phyloP scores from a whole-genome alignment of 2,888 invertebrate species.

The Clistopyga incitator region DNA sequence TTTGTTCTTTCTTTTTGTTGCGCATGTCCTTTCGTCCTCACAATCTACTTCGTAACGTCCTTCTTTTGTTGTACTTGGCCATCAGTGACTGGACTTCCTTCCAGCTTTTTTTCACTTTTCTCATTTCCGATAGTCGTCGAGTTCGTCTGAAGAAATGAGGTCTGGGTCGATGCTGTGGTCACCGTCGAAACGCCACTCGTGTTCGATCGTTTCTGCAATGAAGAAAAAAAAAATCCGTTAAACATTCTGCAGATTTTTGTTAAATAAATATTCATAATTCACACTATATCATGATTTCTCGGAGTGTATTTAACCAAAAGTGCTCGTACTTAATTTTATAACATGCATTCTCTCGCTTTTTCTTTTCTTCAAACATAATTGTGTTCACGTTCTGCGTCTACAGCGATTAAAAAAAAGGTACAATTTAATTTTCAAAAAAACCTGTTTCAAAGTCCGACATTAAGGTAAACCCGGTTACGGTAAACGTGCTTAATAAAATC shows the following conservation, averaged over 20 bases:
- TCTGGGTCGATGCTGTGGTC: slow-evolving; percentile 29
- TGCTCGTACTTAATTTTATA: too few relatives aligned
- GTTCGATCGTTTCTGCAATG: slow-evolving; percentile 62
- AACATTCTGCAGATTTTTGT: slow-evolving; percentile 9
- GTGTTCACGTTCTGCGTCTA: too few relatives aligned
- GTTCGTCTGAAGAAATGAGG: slow-evolving; percentile 30
- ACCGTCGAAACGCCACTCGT: slow-evolving; percentile 48
- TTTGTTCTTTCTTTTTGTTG: slow-evolving; percentile 9
- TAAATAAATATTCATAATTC: too few relatives aligned
- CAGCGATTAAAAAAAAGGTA: neutral
- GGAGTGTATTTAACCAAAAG: too few relatives aligned
- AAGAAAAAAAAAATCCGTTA: slow-evolving; percentile 12
- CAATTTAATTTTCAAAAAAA: neutral
- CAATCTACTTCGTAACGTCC: slow-evolving; percentile 53
- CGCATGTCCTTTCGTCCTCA: slow-evolving; percentile 11
- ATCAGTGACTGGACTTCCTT: slow-evolving; percentile 30
- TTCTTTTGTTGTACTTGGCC: slow-evolving; percentile 38
- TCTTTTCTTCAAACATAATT: too few relatives aligned
- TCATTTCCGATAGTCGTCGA: slow-evolving; percentile 52
- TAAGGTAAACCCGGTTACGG: neutral
- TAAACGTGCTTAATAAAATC: neutral
- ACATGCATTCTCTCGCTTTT: too few relatives aligned
- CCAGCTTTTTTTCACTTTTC: slow-evolving; percentile 46
- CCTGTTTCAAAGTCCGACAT: neutral
- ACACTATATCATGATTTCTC: too few relatives aligned